Percentiles rank a stretch among this genome's conserved stretches.
These are phyloP conservation scores for Perccottus glenii DNA, from an alignment of 2,113 vertebrate species.

Conservation along the genomic window DNA sequence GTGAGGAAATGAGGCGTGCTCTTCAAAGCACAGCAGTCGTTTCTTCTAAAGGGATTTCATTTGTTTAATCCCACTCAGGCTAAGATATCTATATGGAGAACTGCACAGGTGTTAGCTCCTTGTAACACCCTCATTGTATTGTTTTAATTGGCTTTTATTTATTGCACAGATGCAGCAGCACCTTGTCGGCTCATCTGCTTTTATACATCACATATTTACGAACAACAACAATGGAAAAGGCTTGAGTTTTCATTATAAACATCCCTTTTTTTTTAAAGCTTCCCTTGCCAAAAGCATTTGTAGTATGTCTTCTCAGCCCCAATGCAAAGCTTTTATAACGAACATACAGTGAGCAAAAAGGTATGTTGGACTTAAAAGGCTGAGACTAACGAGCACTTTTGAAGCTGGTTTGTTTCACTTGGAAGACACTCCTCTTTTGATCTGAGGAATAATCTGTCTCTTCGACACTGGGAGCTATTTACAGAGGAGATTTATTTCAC, in stretches of 20 bases:
- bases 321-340: conserved; percentile 25
- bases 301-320: conserved; percentile 14
- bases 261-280: not conserved
- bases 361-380: conserved; percentile 46
- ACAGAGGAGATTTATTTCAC: conserved; percentile 69
- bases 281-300: not conserved
- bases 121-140: conserved; percentile 14
- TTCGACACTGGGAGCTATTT: conserved; percentile 68
- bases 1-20: conserved; percentile 28
- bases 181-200: conserved; percentile 18
- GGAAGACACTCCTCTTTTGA: conserved; percentile 62
- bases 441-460: conserved; percentile 66
- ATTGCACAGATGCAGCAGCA: conserved; percentile 19
- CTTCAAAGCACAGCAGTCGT: conserved; percentile 35
- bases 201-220: conserved; percentile 8
- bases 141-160: conserved; percentile 37
- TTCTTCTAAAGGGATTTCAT: conserved; percentile 29
- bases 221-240: conserved; percentile 16
- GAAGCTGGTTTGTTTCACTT: conserved; percentile 55
- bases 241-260: not conserved
- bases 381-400: conserved; percentile 61
- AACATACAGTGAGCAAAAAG: conserved; percentile 24
- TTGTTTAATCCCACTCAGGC: conserved; percentile 31
- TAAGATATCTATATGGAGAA: conserved; percentile 34
- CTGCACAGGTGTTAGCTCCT: conserved; percentile 29